Evolutionary conservation across 2,888 invertebrate species (phyloP).

Genomic region (Plebejus anna): DNA sequence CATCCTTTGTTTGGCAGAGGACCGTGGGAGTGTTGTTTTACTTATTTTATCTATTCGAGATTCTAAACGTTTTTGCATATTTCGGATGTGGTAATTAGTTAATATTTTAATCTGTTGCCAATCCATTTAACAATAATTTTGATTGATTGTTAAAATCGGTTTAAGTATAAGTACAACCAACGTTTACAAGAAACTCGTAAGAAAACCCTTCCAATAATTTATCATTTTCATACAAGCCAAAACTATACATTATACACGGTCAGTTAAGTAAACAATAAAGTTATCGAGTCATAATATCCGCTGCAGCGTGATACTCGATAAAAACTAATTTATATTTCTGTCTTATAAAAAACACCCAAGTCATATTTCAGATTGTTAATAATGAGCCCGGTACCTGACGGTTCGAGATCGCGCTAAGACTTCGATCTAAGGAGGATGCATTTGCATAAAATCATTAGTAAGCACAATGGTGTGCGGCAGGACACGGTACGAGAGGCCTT

Average conservation of each 20-base stretch:
- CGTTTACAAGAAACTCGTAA: not conserved
- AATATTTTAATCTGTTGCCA: not conserved
- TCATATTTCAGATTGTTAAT: slow-evolving; percentile 78
- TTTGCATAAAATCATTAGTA: slow-evolving; percentile 81
- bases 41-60: slow-evolving; percentile 7
- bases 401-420: slow-evolving; percentile 79
- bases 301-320: slow-evolving; percentile 48
- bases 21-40: slow-evolving; percentile 51
- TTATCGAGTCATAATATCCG: slow-evolving; percentile 26
- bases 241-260: not conserved
- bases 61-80: not conserved
- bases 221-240: not conserved
- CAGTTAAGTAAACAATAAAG: slow-evolving; percentile 20
- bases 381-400: slow-evolving; percentile 78
- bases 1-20: slow-evolving; percentile 65
- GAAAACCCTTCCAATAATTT: not conserved
- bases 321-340: slow-evolving; percentile 61
- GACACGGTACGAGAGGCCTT: slow-evolving; percentile 72
- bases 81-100: not conserved
- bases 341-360: slow-evolving; percentile 67
- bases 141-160: not conserved
- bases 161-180: not conserved
- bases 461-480: slow-evolving; percentile 78
- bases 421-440: slow-evolving; percentile 79
- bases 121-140: not conserved